Conservation (phyloP, 2,113 vertebrate genomes). For the Cepphus grylle region DNA sequence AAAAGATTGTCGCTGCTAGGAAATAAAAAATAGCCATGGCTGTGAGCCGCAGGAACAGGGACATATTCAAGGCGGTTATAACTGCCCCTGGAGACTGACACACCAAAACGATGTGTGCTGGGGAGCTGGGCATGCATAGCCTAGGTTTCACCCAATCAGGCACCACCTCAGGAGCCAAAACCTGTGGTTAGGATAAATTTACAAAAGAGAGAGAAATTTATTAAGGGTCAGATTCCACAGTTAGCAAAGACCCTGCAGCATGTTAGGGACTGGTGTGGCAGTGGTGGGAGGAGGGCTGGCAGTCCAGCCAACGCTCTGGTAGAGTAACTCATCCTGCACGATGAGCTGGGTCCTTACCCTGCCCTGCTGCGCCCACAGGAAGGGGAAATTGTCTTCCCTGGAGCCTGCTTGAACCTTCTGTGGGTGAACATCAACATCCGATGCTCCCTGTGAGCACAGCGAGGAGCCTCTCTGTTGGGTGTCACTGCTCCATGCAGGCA, state of each 20-base stretch:
- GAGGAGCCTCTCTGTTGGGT: background rate
- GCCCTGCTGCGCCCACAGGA: background rate
- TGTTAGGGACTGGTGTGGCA: background rate
- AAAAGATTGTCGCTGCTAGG: background rate
- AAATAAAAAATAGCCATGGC: background rate
- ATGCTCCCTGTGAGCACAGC: background rate
- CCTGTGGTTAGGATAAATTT: background rate
- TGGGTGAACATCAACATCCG: fast-evolving
- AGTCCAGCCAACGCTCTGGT: background rate
- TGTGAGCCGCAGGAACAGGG: background rate
- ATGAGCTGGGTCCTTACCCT: background rate
- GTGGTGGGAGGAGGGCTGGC: background rate
- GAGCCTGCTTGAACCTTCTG: background rate
- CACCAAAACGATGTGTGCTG: background rate
- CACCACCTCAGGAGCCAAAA: background rate
- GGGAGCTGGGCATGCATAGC: background rate
- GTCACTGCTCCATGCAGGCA: background rate
- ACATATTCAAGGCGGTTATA: background rate
- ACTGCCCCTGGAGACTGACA: background rate
- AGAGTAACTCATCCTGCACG: fast-evolving
- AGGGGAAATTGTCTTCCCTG: background rate
- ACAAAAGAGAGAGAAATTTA: background rate
- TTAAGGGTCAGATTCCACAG: background rate
- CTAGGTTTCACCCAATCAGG: fast-evolving
- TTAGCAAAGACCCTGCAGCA: fast-evolving